Base-by-base conservation (phyloP, 1,140 invertebrate genomes). In the Leptinotarsa texana region DNA sequence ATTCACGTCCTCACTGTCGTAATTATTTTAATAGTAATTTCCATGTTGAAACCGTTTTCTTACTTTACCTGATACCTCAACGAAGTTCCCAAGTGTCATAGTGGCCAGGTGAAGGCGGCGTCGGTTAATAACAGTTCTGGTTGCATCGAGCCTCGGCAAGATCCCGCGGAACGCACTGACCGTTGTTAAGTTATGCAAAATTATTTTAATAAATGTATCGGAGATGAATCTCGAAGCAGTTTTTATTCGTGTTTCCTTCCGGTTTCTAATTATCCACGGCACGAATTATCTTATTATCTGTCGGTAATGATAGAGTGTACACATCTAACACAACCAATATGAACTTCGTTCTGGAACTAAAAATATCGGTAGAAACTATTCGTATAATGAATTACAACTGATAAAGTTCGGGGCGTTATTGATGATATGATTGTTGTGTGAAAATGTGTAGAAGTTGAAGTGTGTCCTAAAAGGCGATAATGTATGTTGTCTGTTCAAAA, bases 211-310 rank as follows among this genome's bases (percentile, higher is more conserved):
- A 80, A 80, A 84, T 84, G 83, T 84, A 84, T 84, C 83, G 73
- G 80, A 84, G 83, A 84, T 84, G 83, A 83, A 84, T 84, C 83
- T 84, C 80, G 80, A 81, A 79, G 77, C 79, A 80, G 83, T 83
- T 84, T 83, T 84, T 84, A 82, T 82, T 82, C 80, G 83, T 79
- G 80, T 84, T 84, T 84, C 83, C 83, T 84, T 84, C 83, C 83
- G 83, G 83, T 81, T 77, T 78, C 77, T 83, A 84, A 84, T 84
- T 84, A 82, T 79, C 73, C 75, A 81, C 81, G 78, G 78, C 80
- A 80, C 81, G 80, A 80, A 84, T 83, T 84, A 83, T 83, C 82
- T 82, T 79, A 84, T 83, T 84, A 83, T 83, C 82, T 82, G 82
- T 79, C 80, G 78, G 80, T 80, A 81, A 79, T 82, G 82, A 82